phyloP scores from a whole-genome alignment of 2,888 invertebrate species.

The Plutella xylostella region DNA sequence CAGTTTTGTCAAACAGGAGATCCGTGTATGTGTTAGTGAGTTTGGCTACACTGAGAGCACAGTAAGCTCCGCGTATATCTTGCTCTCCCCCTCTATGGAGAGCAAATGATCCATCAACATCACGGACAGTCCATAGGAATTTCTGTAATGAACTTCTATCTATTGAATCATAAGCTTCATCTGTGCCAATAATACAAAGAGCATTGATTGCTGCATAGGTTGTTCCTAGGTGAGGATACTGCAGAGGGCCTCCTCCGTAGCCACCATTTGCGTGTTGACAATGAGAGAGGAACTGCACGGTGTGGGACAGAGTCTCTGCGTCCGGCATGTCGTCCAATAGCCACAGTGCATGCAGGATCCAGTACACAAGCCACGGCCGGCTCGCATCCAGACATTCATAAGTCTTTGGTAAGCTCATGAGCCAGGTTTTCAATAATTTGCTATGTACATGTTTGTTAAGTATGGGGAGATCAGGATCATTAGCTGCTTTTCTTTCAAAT shows the following conservation, averaged over 20 bases:
- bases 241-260: slow-evolving; percentile 95
- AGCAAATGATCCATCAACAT: slow-evolving; percentile 89
- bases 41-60: slow-evolving; percentile 92
- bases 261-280: slow-evolving; percentile 88
- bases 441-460: slow-evolving; percentile 75
- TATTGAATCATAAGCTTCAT: slow-evolving; percentile 88
- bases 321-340: slow-evolving; percentile 68
- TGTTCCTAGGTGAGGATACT: slow-evolving; percentile 93
- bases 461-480: slow-evolving; percentile 65
- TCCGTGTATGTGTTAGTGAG: slow-evolving; percentile 83
- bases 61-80: slow-evolving; percentile 97
- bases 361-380: slow-evolving; percentile 96
- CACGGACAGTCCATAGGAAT: slow-evolving; percentile 83
- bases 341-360: slow-evolving; percentile 93
- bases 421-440: slow-evolving; percentile 74
- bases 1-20: slow-evolving; percentile 85
- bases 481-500: slow-evolving; percentile 52
- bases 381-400: slow-evolving; percentile 94
- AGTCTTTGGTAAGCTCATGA: slow-evolving; percentile 74
- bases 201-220: slow-evolving; percentile 98
- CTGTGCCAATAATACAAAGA: slow-evolving; percentile 88
- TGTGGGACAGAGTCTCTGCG: slow-evolving; percentile 41
- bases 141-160: slow-evolving; percentile 80
- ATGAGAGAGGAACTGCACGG: slow-evolving; percentile 50
- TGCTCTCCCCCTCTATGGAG: slow-evolving; percentile 94